Conservation (phyloP, 2,797 vertebrate species). For the Natrix natrix region DNA sequence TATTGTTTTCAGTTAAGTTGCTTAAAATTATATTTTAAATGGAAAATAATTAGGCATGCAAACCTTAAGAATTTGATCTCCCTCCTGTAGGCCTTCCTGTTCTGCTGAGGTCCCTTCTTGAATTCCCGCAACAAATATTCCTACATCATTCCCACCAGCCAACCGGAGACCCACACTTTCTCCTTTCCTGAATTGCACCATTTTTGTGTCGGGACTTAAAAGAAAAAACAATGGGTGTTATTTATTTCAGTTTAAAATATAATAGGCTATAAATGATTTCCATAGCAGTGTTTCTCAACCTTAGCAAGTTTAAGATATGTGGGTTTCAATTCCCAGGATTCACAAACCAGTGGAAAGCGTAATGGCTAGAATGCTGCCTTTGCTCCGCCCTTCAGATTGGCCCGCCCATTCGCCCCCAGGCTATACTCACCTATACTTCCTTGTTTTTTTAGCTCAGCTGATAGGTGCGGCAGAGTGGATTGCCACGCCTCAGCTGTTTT, state of each 20-base stretch:
- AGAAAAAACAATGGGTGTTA: constrained; percentile 8
- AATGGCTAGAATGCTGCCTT: neutral
- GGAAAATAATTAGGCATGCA: neutral
- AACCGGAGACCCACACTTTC: constrained; percentile 92
- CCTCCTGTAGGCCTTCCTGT: constrained; percentile 84
- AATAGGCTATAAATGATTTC: neutral
- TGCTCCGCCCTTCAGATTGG: neutral
- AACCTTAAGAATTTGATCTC: constrained; percentile 97
- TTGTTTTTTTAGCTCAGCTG: too few relatives aligned
- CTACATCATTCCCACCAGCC: constrained; percentile 95
- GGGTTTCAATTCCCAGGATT: neutral
- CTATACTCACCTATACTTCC: too few relatives aligned
- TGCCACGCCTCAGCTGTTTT: too few relatives aligned
- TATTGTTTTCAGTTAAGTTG: neutral
- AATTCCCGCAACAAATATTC: constrained; percentile 94
- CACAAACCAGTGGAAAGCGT: neutral
- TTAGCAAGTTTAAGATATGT: neutral
- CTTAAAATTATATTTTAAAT: neutral
- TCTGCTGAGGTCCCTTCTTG: constrained; percentile 94
- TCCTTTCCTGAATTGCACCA: constrained; percentile 92
- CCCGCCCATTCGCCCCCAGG: too few relatives aligned
- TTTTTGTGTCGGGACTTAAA: constrained; percentile 85
- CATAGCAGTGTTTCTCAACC: neutral
- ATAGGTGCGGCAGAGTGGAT: too few relatives aligned
- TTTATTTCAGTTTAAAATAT: neutral